Evolutionary conservation across 2,113 vertebrate species (phyloP).

Genomic region (Oreochromis aureus): DNA sequence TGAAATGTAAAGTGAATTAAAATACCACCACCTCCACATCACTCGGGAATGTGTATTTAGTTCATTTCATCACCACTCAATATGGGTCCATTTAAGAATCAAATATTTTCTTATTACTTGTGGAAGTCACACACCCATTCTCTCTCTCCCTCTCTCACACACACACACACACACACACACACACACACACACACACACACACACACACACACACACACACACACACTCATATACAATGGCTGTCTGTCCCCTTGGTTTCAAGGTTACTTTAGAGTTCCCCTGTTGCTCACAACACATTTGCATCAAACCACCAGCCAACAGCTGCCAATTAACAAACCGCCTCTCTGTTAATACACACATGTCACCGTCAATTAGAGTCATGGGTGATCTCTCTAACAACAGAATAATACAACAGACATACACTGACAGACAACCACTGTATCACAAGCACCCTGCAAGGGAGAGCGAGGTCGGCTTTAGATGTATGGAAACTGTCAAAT

Average conservation of each 20-base stretch:
- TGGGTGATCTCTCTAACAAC: constrained; percentile 24
- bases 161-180: neutral
- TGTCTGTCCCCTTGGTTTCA: constrained; percentile 19
- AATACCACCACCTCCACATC: neutral
- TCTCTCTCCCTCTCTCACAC: neutral
- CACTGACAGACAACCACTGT: neutral
- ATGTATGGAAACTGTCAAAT: neutral
- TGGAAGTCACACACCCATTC: neutral
- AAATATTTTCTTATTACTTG: constrained; percentile 39
- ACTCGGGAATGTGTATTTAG: constrained; percentile 24
- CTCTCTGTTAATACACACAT: constrained; percentile 45
- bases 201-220: too few species aligned
- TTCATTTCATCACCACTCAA: constrained; percentile 48
- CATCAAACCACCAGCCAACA: constrained; percentile 50
- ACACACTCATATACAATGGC: neutral
- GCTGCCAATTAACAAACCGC: constrained; percentile 61
- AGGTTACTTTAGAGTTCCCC: constrained; percentile 37
- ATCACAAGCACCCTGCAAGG: neutral
- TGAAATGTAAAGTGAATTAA: constrained; percentile 33
- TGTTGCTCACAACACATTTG: constrained; percentile 47
- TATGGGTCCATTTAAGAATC: constrained; percentile 44
- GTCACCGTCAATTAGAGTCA: constrained; percentile 36
- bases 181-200: neutral
- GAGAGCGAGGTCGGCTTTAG: neutral
- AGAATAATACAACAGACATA: neutral